Percentiles rank a stretch among this genome's conserved stretches.
Evolutionary conservation across 2,797 vertebrate genomes (phyloP).

Genomic region (Moxostoma hubbsi): DNA sequence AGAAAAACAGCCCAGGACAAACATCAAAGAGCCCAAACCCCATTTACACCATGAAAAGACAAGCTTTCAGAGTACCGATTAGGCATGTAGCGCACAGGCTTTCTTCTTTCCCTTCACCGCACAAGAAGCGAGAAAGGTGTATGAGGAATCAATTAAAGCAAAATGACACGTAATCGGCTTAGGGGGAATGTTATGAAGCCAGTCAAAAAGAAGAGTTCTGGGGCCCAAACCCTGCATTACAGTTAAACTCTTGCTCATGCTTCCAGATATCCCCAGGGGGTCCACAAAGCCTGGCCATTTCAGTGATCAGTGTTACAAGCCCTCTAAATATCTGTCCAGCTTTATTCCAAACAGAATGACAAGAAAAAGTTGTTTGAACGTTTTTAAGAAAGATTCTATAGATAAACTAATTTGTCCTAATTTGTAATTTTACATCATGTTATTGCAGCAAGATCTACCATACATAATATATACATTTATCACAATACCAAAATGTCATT

Average conservation of each 20-base stretch:
- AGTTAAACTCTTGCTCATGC: constrained; percentile 46
- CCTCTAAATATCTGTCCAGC: constrained; percentile 47
- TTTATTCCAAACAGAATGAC: constrained; percentile 30
- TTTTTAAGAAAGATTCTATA: constrained; percentile 7
- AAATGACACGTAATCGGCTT: constrained; percentile 59
- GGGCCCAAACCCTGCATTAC: constrained; percentile 29
- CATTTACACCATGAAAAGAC: constrained; percentile 36
- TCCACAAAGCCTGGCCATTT: constrained; percentile 49
- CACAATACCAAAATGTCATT: too few species aligned
- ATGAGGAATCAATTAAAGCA: constrained; percentile 55
- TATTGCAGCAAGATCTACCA: too few species aligned
- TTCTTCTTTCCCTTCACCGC: constrained; percentile 12
- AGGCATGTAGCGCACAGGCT: constrained; percentile 14
- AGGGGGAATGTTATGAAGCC: constrained; percentile 47
- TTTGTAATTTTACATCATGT: too few species aligned
- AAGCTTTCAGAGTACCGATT: constrained; percentile 16
- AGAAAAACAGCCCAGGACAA: constrained; percentile 64
- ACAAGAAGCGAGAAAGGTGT: constrained; percentile 8
- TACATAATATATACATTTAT: too few species aligned
- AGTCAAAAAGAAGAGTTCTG: constrained; percentile 53
- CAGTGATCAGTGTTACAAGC: constrained; percentile 40
- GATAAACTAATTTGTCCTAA: not conserved
- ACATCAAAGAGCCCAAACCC: constrained; percentile 26
- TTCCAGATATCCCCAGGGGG: constrained; percentile 27
- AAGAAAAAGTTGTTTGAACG: constrained; percentile 22